Base-by-base conservation (phyloP, 2,113 vertebrate species). In the Pelodiscus sinensis region DNA sequence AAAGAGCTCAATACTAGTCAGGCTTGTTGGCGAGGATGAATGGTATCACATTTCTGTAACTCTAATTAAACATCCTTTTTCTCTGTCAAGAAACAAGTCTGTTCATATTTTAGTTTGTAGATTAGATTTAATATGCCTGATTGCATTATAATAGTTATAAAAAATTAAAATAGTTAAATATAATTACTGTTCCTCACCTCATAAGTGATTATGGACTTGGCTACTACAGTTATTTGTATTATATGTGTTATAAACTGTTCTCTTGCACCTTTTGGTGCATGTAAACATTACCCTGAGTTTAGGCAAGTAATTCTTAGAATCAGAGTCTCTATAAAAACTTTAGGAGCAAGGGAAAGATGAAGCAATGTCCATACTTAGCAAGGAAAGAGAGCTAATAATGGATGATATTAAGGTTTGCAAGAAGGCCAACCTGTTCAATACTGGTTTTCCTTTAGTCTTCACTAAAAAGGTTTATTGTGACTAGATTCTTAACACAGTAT, bases 181-280 rank as follows among this genome's bases (percentile, higher is more conserved):
- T 4, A 84, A 78, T 79, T 94, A 82, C 21, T 54, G 10, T 80
- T 94, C 57, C 52, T 77, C 31, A 16, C 31, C 54, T 58, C 31
- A 18, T 58, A 35, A 29, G n/a, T 24, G 75, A 44, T 73, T 58
- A 44, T 52, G 15, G 62, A 50, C 31, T 56, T 92, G 31, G 1
- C 31, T 85, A n/a, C 88, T 93, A 90, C 35, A 65, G 25, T 82
- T 86, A 38, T 60, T 25, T 81, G 81, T 60, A 14, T 81, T 92
- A 75, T 75, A 51, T 75, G 87, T 13, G 54, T 92, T 90, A 44
- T 82, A 21, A 73, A 82, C 3, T 25, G 25, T 83, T 86, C 81
- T 92, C 86, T 87, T 89, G 31, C 50, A 92, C 90, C 52, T 88
- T 92, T 73, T 88, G 65, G 80, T 80, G 81, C 77, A 10, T 80